Evolutionary conservation across 2,113 vertebrate species (phyloP).

Genomic region (Willisornis vidua): DNA sequence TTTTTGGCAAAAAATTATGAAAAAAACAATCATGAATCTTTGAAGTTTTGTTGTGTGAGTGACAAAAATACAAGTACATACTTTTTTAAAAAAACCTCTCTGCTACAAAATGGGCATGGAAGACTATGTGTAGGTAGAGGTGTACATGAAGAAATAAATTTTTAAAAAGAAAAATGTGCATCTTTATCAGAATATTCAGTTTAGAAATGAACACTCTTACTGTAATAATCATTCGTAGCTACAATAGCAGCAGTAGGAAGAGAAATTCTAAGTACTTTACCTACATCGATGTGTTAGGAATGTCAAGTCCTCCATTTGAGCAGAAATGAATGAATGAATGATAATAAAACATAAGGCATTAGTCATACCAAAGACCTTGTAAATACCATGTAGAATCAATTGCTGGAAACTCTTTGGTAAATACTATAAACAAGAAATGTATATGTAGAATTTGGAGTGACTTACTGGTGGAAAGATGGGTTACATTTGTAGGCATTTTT

Average conservation of each 20-base stretch:
- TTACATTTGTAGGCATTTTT: background rate
- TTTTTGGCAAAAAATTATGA: background rate
- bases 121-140: background rate
- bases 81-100: background rate
- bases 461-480: background rate
- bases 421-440: background rate
- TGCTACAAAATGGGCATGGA: background rate
- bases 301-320: background rate
- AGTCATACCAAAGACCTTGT: background rate
- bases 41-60: background rate
- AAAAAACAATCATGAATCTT: background rate
- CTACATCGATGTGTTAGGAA: background rate
- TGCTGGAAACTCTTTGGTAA: background rate
- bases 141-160: background rate
- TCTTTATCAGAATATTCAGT: background rate
- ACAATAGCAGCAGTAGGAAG: background rate
- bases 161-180: background rate
- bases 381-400: constrained; percentile 9
- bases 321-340: background rate
- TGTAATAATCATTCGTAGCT: background rate
- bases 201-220: background rate
- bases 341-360: background rate
- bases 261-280: background rate
- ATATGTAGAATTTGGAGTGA: background rate
- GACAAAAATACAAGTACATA: background rate